Percentiles rank a stretch among this genome's conserved stretches.
phyloP scores from a whole-genome alignment of 2,888 invertebrate species.

The Eurytoma californica region DNA sequence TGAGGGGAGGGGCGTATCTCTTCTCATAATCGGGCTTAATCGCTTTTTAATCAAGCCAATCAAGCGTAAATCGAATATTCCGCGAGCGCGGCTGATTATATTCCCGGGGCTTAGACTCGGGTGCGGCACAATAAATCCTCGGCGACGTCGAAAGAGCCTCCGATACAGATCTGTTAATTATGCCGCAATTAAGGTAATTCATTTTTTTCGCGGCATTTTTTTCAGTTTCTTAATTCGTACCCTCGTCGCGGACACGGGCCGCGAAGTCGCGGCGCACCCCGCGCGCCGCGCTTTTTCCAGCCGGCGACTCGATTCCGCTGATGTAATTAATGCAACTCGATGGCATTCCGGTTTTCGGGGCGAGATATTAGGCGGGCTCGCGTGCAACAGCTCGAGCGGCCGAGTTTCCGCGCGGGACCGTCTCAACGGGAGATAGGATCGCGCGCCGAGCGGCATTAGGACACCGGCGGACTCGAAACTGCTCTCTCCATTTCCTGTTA shows the following conservation, averaged over 20 bases:
- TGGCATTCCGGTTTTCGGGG: constrained; percentile 73
- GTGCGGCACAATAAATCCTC: constrained; percentile 46
- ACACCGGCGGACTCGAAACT: constrained; percentile 56
- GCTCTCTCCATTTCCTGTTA: constrained; percentile 69
- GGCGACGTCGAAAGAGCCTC: constrained; percentile 47
- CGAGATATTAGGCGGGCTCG: constrained; percentile 70
- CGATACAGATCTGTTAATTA: constrained; percentile 57
- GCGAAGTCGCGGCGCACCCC: no score
- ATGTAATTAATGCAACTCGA: constrained; percentile 74
- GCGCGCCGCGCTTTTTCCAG: not conserved
- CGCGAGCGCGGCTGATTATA: constrained; percentile 11
- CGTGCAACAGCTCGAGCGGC: constrained; percentile 35
- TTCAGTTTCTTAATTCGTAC: not conserved
- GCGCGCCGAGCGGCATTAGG: constrained; percentile 63
- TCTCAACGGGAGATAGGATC: constrained; percentile 69
- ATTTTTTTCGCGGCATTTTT: constrained; percentile 48
- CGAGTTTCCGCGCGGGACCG: constrained; percentile 38
- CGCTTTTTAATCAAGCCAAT: constrained; percentile 55
- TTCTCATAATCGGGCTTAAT: constrained; percentile 49
- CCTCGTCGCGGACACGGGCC: no score
- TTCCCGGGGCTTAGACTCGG: constrained; percentile 15
- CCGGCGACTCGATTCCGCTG: constrained; percentile 70
- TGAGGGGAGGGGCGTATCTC: constrained; percentile 17
- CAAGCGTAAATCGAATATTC: constrained; percentile 53
- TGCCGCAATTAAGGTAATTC: constrained; percentile 57